Evolutionary conservation across 2,888 invertebrate genomes (phyloP).

Genomic region (Miltochrista miniata): DNA sequence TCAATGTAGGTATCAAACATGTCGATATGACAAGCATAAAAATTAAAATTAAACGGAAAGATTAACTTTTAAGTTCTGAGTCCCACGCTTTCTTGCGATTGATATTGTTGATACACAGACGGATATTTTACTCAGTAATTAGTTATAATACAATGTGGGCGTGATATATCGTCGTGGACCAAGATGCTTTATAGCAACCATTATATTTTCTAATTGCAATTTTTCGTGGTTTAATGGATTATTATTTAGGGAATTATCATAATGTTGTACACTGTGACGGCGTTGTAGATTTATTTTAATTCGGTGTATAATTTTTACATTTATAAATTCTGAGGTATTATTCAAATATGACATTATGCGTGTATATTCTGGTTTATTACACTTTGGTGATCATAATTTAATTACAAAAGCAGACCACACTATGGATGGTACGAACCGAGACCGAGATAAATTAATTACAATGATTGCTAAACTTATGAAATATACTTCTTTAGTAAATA

Average conservation of each 20-base stretch:
- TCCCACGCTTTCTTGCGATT: slow-evolving; percentile 30
- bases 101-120: slow-evolving; percentile 29
- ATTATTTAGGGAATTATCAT: slow-evolving; percentile 39
- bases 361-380: slow-evolving; percentile 4
- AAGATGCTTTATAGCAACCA: slow-evolving; percentile 31
- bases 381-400: background rate
- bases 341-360: slow-evolving; percentile 26
- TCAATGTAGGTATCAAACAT: too few species aligned
- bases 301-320: slow-evolving; percentile 32
- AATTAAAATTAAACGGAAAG: too few species aligned
- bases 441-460: too few species aligned
- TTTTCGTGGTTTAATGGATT: slow-evolving; percentile 33
- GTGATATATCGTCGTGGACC: slow-evolving; percentile 39
- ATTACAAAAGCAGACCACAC: too few species aligned
- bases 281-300: slow-evolving; percentile 25
- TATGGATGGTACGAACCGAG: too few species aligned
- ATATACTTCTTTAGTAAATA: too few species aligned
- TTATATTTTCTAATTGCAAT: slow-evolving; percentile 41
- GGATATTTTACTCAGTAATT: slow-evolving; percentile 53
- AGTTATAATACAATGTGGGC: slow-evolving; percentile 46
- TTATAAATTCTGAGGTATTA: slow-evolving; percentile 16
- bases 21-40: too few species aligned
- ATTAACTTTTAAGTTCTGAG: slow-evolving; percentile 5
- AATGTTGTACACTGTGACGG: slow-evolving; percentile 29
- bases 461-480: too few species aligned